Evolutionary conservation across 2,888 invertebrate genomes (phyloP), one percentile per base, ranked within the genome.

Genomic region (Mellilla xanthometata): DNA sequence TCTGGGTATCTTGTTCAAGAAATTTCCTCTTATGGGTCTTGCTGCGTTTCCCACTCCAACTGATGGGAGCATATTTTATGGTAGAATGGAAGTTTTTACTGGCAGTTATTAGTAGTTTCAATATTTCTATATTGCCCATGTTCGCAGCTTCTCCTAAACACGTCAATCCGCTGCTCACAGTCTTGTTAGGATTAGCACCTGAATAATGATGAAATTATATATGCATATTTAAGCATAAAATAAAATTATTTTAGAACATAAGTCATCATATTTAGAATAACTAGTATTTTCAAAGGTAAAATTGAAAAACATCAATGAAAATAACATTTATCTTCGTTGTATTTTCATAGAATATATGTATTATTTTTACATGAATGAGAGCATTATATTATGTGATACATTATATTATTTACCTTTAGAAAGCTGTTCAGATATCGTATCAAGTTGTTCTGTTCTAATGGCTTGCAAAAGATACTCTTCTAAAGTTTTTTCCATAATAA

Each of bases 171-270:
- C 91, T 91, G 28, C 90, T 85, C 54, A 92, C 91, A 49, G 93
- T 91, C 68, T 92, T 92, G 67, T 95, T 94, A 39, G 94, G 93
- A 83, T 93, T 93, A 29, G 93, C 93, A 62, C 94, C 95, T 92
- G 78, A n/a, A n/a, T n/a, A n/a, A n/a, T n/a, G n/a, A n/a, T n/a
- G n/a, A n/a, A n/a, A n/a, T n/a, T n/a, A n/a, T n/a, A n/a, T n/a
- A n/a, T n/a, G n/a, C n/a, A n/a, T n/a, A n/a, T n/a, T n/a, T n/a
- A n/a, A n/a, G n/a, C n/a, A n/a, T n/a, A n/a, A n/a, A n/a, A n/a
- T n/a, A n/a, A n/a, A n/a, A n/a, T n/a, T n/a, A n/a, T n/a, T n/a
- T n/a, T n/a, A n/a, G n/a, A n/a, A n/a, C n/a, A n/a, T n/a, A n/a
- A n/a, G n/a, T n/a, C n/a, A n/a, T n/a, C n/a, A n/a, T n/a, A n/a